Evolutionary conservation across 2,113 vertebrate species (phyloP), one percentile per base, ranked within the genome.

Genomic region (Oriolus oriolus): DNA sequence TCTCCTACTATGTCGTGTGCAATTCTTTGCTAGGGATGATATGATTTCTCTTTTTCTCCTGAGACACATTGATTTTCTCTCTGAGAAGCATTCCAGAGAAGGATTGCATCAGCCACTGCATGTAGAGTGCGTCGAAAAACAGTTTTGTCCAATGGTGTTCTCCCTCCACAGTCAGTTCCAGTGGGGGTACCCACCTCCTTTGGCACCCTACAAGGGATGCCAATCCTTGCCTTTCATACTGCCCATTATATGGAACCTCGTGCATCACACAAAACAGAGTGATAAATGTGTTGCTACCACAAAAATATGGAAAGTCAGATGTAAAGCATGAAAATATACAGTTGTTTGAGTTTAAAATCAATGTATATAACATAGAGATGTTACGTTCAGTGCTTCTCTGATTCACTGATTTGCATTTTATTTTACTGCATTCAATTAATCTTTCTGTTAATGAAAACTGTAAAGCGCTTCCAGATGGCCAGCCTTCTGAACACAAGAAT

Each of bases 341-440:
- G 30, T 92, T 90, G 44, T 64, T 89, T 89, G 57, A 76, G 53
- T 87, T 90, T 57, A 91, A 69, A 63, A 81, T 83, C 63, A 70
- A 33, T 37, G 30, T 79, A 35, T 75, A 35, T 21, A 94, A 83
- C 21, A 59, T 10, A 77, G 7, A 88, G 41, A 83, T n/a, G n/a
- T n/a, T n/a, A n/a, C n/a, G n/a, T n/a, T n/a, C n/a, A n/a, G 88
- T 88, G 27, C 16, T 77, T 74, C 59, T 76, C 39, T 84, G 71
- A 86, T 83, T 86, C 39, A 70, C 28, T 93, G 84, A 81, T 92
- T 95, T 93, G 64, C 49, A 84, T 92, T 92, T 96, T 90, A 14
- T 73, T 42, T 86, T 86, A 74, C 24, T 49, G 31, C 3, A 4
- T 94, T 93, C 75, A 94, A 68, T 93, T 95, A 93, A 88, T 80